These are phyloP conservation scores for Zoanthus sansibaricus DNA, from an alignment of 92 coral and sea anemone genomes.

Conservation along the genomic window DNA sequence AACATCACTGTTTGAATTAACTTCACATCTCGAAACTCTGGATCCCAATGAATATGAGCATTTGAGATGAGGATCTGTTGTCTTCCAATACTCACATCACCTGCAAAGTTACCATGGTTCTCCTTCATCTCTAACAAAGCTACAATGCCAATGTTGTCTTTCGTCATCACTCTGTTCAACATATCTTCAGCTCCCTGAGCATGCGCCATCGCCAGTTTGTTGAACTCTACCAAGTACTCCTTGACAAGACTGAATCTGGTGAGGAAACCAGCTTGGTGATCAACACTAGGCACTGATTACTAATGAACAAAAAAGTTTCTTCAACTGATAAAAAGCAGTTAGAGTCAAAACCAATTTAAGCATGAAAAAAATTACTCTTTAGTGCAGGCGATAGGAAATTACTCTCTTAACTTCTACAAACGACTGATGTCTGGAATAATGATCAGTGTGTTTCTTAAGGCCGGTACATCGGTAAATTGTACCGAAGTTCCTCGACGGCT, in stretches of 20 bases:
- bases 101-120: constrained; percentile 53
- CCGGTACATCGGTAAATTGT: too few species aligned
- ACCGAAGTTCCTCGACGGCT: too few species aligned
- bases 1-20: constrained; percentile 94
- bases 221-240: constrained; percentile 95
- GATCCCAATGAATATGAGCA: constrained; percentile 99
- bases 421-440: too few species aligned
- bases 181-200: constrained; percentile 98
- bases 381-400: too few species aligned
- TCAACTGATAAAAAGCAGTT: too few species aligned
- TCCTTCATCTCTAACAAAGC: constrained; percentile 95
- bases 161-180: constrained; percentile 99
- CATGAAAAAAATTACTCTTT: too few species aligned
- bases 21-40: constrained; percentile 97
- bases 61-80: constrained; percentile 95
- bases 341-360: too few species aligned
- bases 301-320: too few species aligned
- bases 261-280: not conserved
- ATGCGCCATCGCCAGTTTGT: constrained; percentile 96
- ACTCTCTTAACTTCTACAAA: too few species aligned
- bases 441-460: too few species aligned
- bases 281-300: too few species aligned
- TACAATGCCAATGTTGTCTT: constrained; percentile 96
- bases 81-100: constrained; percentile 69
- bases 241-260: constrained; percentile 88